A percentile compares a stretch with the other conserved stretches of the same genome.
Evolutionary conservation across 2,888 invertebrate genomes (phyloP).

Genomic region (Diarsia rubi): DNA sequence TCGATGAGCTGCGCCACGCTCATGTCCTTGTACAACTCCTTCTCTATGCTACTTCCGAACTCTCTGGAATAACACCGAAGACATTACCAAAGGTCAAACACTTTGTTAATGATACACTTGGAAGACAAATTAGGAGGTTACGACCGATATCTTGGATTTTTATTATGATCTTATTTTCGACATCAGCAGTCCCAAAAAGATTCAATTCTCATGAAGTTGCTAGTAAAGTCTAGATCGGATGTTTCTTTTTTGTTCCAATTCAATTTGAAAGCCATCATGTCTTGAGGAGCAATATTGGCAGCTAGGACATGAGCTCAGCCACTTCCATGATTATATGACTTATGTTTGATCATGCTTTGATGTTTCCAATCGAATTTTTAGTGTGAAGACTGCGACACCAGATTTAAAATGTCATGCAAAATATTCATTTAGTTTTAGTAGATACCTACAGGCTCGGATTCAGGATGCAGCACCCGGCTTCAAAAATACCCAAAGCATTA

Average conservation of each 20-base stretch:
- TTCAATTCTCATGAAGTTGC: background rate
- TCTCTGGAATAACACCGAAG: conserved; percentile 78
- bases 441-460: too few relatives aligned
- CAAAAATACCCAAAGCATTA: too few relatives aligned
- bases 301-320: background rate
- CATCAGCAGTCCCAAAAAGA: background rate
- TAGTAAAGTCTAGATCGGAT: background rate
- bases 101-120: background rate
- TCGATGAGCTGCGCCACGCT: conserved; percentile 90
- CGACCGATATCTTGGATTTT: background rate
- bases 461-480: too few relatives aligned
- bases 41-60: conserved; percentile 88
- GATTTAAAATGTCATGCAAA: background rate
- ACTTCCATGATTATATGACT: background rate
- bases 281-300: too few relatives aligned
- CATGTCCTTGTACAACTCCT: conserved; percentile 91
- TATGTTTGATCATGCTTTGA: background rate
- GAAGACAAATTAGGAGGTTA: background rate
- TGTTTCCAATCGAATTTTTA: background rate
- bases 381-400: background rate
- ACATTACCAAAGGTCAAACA: background rate
- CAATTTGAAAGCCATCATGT: too few relatives aligned
- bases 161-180: background rate
- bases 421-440: background rate
- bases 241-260: too few relatives aligned